Base-by-base conservation (phyloP, 2,797 vertebrate genomes). In the Cirrhinus mrigala region DNA sequence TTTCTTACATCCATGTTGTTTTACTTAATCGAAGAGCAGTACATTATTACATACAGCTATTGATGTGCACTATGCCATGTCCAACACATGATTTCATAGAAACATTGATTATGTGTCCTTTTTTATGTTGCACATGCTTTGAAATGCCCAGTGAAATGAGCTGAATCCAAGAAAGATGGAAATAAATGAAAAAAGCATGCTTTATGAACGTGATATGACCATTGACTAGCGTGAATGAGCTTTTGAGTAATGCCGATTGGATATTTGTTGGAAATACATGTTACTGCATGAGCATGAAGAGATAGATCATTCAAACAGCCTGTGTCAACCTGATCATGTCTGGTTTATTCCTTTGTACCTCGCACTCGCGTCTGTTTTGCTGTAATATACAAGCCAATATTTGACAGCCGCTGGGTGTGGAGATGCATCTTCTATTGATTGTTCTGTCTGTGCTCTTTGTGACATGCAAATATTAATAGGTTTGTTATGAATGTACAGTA, bases 371-470 rank as follows among this genome's bases (percentile, higher is more conserved):
- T 64, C 24, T 50, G 22, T 81, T 6, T 46, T 74, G 16, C 6
- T 58, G 27, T 76, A 66, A 69, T 56, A 58, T 50, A 27, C 20
- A 58, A 48, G 48, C 44, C 33, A 40, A 86, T 46, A 73, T 46
- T 56, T 56, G 78, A 68, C 73, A 54, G 29, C 44, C 73, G 66
- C 14, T 79, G 48, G 48, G 27, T 66, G 22, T 87, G 58, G 24
- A 75, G 50, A 48, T 70, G 37, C 14, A 77, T 22, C 12, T 70
- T 71, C 73, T 11, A 85, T 62, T 44, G 75, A 85, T 89, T 82
- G 12, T 9, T 70, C 29, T 15, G 69, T 73, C 56, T 27, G 18
- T 5, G 3, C 11, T 46, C 15, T 71, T 52, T 44, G 5, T 60
- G 56, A 76, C 62, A 68, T 73, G n/a, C 50, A 46, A 71, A 76